Base-by-base conservation (phyloP, 2,888 invertebrate species). In the Isoperla grammatica region DNA sequence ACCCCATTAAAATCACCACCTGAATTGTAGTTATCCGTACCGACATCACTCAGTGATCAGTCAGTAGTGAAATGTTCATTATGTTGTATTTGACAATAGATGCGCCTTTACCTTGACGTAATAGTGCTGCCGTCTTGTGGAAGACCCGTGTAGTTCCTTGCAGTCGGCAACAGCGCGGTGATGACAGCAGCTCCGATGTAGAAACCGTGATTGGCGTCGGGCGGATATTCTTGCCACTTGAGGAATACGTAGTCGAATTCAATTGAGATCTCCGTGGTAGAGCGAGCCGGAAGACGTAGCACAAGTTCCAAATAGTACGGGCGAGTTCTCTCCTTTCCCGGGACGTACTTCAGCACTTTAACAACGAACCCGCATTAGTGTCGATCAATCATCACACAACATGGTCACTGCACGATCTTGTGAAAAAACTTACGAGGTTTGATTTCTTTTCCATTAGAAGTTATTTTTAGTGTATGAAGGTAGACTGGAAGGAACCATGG, bases 171-270 rank as follows among this genome's bases (percentile, higher is more conserved):
- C 64, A 85, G 78, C 2, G 88, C 85, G 35, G 89, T 84, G 61
- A 97, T 82, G 49, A 93, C 81, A 15, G 95, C 90, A 29, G 96
- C 88, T 4, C 93, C 92, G 69, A 97, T 84, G 71, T 96, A 95
- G 75, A 98, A 96, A 0, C 99, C 99, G 76, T 98, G 97, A 78
- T 97, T 97, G 1, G 99, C 97, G 82, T 99, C 99, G 0, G 99
- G 99, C 12, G 98, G 99, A 76, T 99, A 99, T 74, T 99, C 98
- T 69, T 95, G 90, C 95, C 98, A 97, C 76, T 96, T 96, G 4
- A 97, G 80, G 71, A 97, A 93, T n/a, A 93, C 88, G 75, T 92
- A 91, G 74, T 96, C 95, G 76, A 97, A 94, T 70, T 95, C 88
- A 65, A 95, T 83, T 8, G 87, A 87, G 55, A 97, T 81, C 64